Evolutionary conservation across 2,113 vertebrate species (phyloP), one percentile per base, ranked within the genome.

Genomic region (Hirundichthys speculiger): DNA sequence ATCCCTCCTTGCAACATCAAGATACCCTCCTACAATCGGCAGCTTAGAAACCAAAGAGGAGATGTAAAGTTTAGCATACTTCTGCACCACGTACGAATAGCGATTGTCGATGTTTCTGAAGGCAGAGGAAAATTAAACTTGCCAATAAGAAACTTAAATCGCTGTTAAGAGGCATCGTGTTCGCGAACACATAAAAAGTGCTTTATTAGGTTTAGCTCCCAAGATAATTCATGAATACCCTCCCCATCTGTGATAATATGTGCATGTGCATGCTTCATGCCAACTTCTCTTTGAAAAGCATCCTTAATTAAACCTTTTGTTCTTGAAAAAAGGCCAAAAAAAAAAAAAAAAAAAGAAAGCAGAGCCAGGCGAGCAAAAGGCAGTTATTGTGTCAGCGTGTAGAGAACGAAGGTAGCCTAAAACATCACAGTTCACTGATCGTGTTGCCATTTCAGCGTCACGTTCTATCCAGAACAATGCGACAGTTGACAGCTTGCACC

Each of bases 401-500:
- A 15, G 63, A 79, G 78, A 89, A 64, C 70, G 86, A 86, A 68
- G 86, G 83, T 90, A 89, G 86, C 89, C 91, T 88, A 77, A 89
- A 88, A 89, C 87, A 92, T 92, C 90, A 91, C 91, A 93, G 92
- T 92, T 92, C 92, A 88, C 79, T 83, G 90, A 73, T 82, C 88
- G 50, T 86, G 90, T 91, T 93, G 89, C 88, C 86, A 77, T 93
- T 92, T 94, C 92, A 87, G 94, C 94, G 90, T 74, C 41, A 92
- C 90, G 77, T 89, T 93, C 87, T 57, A 87, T 88, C 91, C 88
- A 79, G 92, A 91, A 93, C 93, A 94, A 96, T 90, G 92, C 91
- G 89, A 95, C 93, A 94, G 93, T 93, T 96, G 94, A 96, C 94
- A 96, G 91, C 91, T 89, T 87, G 89, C 93, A 86, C 88, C 85